Conservation (phyloP, 2,797 vertebrate species). For the Phalanger gymnotis region DNA sequence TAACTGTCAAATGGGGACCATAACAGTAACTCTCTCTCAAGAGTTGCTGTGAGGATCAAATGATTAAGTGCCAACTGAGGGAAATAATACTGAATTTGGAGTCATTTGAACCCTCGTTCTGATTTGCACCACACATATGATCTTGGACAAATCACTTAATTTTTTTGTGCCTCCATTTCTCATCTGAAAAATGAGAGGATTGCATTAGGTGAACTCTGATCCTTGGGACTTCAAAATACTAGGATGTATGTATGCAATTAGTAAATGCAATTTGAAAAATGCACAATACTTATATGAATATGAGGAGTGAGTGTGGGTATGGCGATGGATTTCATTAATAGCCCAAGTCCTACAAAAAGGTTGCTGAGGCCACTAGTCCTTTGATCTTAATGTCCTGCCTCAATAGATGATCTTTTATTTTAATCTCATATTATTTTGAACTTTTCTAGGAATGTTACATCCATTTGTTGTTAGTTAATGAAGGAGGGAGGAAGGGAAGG, state of each 20-base stretch:
- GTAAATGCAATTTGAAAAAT: background rate
- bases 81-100: background rate
- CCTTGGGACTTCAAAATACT: background rate
- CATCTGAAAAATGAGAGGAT: background rate
- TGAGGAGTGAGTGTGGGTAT: background rate
- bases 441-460: background rate
- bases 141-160: background rate
- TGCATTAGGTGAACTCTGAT: background rate
- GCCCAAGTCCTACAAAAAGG: background rate
- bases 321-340: background rate
- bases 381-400: background rate
- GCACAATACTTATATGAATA: background rate
- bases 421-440: background rate
- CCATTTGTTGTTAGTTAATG: background rate
- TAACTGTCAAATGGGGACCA: background rate
- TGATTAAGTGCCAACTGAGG: background rate
- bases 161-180: slow-evolving; percentile 5
- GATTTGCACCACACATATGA: background rate
- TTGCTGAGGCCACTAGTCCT: background rate
- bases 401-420: background rate
- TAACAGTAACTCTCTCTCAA: background rate
- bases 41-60: background rate
- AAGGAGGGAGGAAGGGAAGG: background rate
- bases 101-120: slow-evolving; percentile 4
- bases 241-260: background rate